Evolutionary conservation across 2,797 vertebrate genomes (phyloP).

Genomic region (Lerista edwardsae): DNA sequence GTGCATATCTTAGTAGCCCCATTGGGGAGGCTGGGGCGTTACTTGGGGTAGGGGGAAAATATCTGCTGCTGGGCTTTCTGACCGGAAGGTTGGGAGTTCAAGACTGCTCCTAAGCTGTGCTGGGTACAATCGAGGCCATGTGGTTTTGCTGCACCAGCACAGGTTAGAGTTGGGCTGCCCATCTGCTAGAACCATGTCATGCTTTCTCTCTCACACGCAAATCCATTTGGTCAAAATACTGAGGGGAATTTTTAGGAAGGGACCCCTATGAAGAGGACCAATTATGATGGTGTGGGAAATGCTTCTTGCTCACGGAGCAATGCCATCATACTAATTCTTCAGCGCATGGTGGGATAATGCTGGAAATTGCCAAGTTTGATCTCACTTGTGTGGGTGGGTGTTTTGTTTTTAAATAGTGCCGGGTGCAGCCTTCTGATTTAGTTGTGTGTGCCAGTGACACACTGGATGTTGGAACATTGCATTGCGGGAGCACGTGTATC

Average conservation of each 20-base stretch:
- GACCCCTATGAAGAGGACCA: background rate
- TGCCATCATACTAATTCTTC: background rate
- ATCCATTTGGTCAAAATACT: background rate
- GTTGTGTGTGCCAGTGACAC: background rate
- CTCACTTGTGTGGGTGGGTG: background rate
- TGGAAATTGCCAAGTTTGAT: background rate
- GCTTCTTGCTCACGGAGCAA: background rate
- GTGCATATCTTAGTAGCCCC: too few relatives aligned
- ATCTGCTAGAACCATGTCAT: too few relatives aligned
- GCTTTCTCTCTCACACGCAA: background rate
- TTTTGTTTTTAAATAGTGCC: background rate
- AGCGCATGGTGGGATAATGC: background rate
- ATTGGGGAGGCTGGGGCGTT: too few relatives aligned
- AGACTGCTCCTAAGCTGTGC: too few relatives aligned
- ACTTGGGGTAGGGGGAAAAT: too few relatives aligned
- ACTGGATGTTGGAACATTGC: background rate
- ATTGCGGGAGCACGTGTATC: background rate
- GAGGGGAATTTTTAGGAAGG: background rate
- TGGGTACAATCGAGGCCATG: too few relatives aligned
- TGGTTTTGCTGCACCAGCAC: too few relatives aligned
- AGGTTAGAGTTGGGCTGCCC: too few relatives aligned
- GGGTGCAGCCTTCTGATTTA: background rate
- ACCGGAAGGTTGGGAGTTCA: too few relatives aligned
- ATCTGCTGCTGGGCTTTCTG: too few relatives aligned
- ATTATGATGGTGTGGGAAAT: background rate